These are phyloP conservation scores for Caerostris extrusa DNA, from an alignment of 1,140 invertebrate species.

Conservation along the genomic window DNA sequence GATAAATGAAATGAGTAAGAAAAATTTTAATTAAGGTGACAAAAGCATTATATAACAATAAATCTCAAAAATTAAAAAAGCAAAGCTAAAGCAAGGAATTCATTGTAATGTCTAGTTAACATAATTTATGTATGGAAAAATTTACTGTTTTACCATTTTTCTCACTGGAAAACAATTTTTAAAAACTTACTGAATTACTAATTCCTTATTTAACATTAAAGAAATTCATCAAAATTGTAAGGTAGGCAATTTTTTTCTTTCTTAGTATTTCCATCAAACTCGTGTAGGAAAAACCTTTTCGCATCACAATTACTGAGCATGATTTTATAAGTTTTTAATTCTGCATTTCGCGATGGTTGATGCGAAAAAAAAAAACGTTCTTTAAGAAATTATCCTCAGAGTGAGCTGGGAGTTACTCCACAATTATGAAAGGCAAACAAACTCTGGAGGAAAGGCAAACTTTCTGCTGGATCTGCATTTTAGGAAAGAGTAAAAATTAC, in stretches of 20 bases:
- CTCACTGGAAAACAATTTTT: neutral
- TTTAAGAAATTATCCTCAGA: neutral
- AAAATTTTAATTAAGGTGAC: no score
- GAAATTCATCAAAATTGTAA: neutral
- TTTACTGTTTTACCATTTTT: neutral
- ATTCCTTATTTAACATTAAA: neutral
- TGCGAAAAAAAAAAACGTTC: neutral
- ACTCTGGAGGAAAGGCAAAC: neutral
- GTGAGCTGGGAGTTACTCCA: neutral
- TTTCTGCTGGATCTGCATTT: slow-evolving; percentile 38
- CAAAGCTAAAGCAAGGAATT: no score
- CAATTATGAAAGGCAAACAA: slow-evolving; percentile 51
- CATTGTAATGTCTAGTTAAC: no score
- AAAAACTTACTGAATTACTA: neutral
- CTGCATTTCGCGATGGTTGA: neutral
- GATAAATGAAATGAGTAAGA: no score
- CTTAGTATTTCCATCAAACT: neutral
- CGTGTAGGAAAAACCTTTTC: neutral
- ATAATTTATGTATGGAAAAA: no score
- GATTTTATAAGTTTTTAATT: slow-evolving; percentile 45
- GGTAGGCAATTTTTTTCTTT: neutral
- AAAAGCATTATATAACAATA: no score
- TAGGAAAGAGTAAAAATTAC: neutral
- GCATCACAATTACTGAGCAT: slow-evolving; percentile 13
- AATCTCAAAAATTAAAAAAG: no score